Evolutionary conservation across 2,113 vertebrate genomes (phyloP), one percentile per base, ranked within the genome.

Genomic region (Regulus satrapa): DNA sequence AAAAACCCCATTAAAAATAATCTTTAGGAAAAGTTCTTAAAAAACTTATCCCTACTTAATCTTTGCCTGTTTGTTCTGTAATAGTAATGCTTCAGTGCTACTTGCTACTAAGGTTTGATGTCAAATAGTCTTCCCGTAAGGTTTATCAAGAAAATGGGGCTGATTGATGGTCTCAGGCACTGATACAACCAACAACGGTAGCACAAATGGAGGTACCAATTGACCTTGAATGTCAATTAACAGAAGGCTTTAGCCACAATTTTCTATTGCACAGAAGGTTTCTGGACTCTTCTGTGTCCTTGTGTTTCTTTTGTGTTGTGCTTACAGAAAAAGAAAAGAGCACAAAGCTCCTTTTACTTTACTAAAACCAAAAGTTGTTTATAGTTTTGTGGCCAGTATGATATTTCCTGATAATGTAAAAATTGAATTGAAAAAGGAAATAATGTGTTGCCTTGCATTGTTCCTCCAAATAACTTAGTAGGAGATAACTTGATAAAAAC

Each of bases 361-460:
- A 81, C 40, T 63, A 71, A 92, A 93, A 51, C 12, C 59, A 45
- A 40, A 59, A 85, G n/a, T 63, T 93, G 59, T 88, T 96, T 93
- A 48, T 84, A 66, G 45, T 88, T 92, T 81, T 84, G 76, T 88
- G 73, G 26, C 61, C 62, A 29, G 21, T 12, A 51, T 90, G 94
- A 59, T 86, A 71, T 84, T 96, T 94, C 79, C 88, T 72, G 93
- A 45, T 92, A 84, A 74, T 75, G 43, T 85, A 67, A 88, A 88
- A 94, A 67, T 61, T 88, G 63, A 83, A 32, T 81, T 94, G 52
- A 63, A 55, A 93, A 92, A 92, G 92, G 92, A 97, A 96, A 72
- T 86, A 94, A 77, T 90, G n/a, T 58, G 63, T 64, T 92, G 41
- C 82, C 88, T 95, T 95, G 61, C 48, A 86, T 97, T 96, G 95